Evolutionary conservation across 2,888 invertebrate genomes (phyloP), one percentile per base, ranked within the genome.

Genomic region (Cephus nigrinus): DNA sequence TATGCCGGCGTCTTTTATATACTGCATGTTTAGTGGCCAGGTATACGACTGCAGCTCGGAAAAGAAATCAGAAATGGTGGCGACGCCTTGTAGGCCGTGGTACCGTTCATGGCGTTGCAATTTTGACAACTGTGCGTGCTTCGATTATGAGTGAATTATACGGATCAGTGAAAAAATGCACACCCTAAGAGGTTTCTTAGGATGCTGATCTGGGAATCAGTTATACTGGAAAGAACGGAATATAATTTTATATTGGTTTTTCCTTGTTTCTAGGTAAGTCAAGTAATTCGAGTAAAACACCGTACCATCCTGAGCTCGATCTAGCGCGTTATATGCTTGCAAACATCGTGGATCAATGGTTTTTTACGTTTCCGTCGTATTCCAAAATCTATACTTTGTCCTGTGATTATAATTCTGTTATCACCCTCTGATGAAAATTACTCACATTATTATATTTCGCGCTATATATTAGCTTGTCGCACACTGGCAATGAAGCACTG

Each of bases 51-150:
- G 23, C 55, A 55, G 55, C 9, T 55, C 23, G 55, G 31, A 71
- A 33, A 33, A 71, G 71, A 71, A 71, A 33, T 71, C 71, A 71
- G 71, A 71, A 71, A 71, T 71, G 71, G 71, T 71, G 71, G 71
- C 33, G 71, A 33, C 71, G 33, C 71, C 71, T 71, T 71, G 31
- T 71, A 71, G 23, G 31, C 71, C 12, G 71, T 71, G 30, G 71
- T 71, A 71, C 71, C 31, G 71, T 71, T 71, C 71, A 12, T 71
- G 32, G 71, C 71, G 71, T 71, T 71, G 31, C 12, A 31, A 71
- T 71, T 71, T 71, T 71, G 71, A 71, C 71, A 71, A 71, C 12
- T 71, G 71, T 71, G 71, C 71, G 71, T 71, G 71, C 71, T 33
- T 31, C 31, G 32, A 33, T 71, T 71, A 32, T 71, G 71, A 71